A percentile compares a stretch with the other conserved stretches of the same genome.
Evolutionary conservation across 2,113 vertebrate species (phyloP).

Genomic region (Himantopus leucocephalus): DNA sequence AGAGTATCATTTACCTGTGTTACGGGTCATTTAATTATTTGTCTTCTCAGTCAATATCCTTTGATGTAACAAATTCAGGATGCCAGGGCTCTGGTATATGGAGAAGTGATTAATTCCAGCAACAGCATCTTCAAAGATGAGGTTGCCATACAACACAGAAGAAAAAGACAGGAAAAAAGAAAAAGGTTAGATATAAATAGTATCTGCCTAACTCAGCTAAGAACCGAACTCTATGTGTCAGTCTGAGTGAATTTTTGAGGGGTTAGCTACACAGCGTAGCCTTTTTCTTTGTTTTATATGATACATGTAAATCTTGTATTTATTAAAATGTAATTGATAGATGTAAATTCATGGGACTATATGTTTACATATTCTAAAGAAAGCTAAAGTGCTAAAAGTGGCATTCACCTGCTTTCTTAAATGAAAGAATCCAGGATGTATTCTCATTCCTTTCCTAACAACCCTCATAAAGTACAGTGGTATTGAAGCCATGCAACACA

Average conservation of each 20-base stretch:
- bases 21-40: constrained; percentile 60
- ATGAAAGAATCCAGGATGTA: not conserved
- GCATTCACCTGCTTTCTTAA: not conserved
- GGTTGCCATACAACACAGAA: not conserved
- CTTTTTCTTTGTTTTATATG: not conserved
- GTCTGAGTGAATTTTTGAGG: not conserved
- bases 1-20: constrained; percentile 36
- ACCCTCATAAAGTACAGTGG: not conserved
- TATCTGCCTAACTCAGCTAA: not conserved
- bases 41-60: constrained; percentile 27
- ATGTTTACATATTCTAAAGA: not conserved
- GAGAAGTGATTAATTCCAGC: constrained; percentile 23
- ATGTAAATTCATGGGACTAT: not conserved
- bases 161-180: not conserved
- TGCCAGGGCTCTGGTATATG: not conserved
- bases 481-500: not conserved
- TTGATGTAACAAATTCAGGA: constrained; percentile 59
- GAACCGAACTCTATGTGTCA: not conserved
- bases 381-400: not conserved
- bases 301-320: not conserved
- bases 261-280: not conserved
- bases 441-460: not conserved
- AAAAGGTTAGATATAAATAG: not conserved
- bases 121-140: not conserved
- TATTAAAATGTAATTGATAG: not conserved